Evolutionary conservation across 1,140 invertebrate species (phyloP).

Genomic region (Lucilia cuprina): DNA sequence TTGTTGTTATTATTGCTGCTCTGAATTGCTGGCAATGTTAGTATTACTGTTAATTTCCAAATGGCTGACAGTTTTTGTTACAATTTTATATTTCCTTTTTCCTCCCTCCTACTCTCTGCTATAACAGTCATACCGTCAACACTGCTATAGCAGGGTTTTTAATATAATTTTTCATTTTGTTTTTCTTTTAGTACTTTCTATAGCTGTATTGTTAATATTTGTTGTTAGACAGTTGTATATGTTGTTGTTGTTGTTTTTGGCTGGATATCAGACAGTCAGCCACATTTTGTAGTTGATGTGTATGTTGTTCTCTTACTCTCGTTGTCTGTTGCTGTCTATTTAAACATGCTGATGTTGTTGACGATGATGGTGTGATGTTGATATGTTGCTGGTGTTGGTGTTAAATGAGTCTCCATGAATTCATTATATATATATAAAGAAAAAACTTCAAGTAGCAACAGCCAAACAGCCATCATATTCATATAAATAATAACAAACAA

Average conservation of each 20-base stretch:
- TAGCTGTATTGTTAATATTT: too few relatives aligned
- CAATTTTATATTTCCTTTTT: not conserved
- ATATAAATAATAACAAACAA: too few relatives aligned
- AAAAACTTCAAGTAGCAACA: not conserved
- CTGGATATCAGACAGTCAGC: too few relatives aligned
- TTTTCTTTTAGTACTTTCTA: not conserved
- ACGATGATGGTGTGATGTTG: not conserved
- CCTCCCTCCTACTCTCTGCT: not conserved
- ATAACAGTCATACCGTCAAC: too few relatives aligned
- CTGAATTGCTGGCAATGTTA: not conserved
- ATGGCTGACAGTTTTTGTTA: not conserved
- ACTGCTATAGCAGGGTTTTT: not conserved
- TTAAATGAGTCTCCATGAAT: not conserved
- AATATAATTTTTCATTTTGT: not conserved
- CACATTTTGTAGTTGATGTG: too few relatives aligned
- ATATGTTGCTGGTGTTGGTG: not conserved
- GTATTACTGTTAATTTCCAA: not conserved
- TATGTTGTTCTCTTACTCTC: too few relatives aligned
- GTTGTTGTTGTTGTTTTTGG: too few relatives aligned
- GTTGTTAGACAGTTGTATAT: too few relatives aligned
- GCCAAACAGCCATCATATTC: not conserved
- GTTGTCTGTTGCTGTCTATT: too few relatives aligned
- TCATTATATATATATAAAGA: not conserved
- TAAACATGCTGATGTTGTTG: too few relatives aligned
- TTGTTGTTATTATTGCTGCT: not conserved